Conservation (phyloP, 2,888 invertebrate species). For the Koerneria pararmatus region DNA sequence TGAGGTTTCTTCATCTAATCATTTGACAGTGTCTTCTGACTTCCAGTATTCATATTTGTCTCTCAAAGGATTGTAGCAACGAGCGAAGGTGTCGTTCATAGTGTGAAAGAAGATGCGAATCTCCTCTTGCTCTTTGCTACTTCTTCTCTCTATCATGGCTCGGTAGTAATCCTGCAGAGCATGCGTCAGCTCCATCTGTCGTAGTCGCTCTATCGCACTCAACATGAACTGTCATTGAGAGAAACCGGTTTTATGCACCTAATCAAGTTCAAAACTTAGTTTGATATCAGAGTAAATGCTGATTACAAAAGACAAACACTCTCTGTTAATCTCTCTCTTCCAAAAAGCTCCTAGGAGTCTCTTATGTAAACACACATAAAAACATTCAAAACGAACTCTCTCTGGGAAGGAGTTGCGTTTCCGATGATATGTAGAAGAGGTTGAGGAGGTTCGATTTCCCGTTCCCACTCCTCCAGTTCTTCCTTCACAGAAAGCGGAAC, state of each 20-base stretch:
- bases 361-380: not conserved
- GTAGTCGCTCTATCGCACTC: constrained; percentile 8
- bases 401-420: constrained; percentile 12
- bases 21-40: not conserved
- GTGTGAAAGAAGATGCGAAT: constrained; percentile 14
- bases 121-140: constrained; percentile 14
- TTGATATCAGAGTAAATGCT: too few relatives aligned
- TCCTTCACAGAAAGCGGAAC: too few relatives aligned
- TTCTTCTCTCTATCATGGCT: constrained; percentile 16
- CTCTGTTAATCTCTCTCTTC: constrained; percentile 22
- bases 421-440: not conserved
- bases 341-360: not conserved
- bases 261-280: too few relatives aligned
- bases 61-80: constrained; percentile 5
- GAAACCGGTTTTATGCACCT: too few relatives aligned
- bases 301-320: too few relatives aligned
- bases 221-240: too few relatives aligned
- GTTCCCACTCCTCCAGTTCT: constrained; percentile 10
- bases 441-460: constrained; percentile 2
- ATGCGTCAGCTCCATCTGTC: constrained; percentile 3
- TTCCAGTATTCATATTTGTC: constrained; percentile 20
- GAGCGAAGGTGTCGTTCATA: constrained; percentile 16
- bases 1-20: too few relatives aligned
- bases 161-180: constrained; percentile 16
- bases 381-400: too few relatives aligned